Base-by-base conservation (phyloP, 2,888 invertebrate genomes). In the Sycophila texana region DNA sequence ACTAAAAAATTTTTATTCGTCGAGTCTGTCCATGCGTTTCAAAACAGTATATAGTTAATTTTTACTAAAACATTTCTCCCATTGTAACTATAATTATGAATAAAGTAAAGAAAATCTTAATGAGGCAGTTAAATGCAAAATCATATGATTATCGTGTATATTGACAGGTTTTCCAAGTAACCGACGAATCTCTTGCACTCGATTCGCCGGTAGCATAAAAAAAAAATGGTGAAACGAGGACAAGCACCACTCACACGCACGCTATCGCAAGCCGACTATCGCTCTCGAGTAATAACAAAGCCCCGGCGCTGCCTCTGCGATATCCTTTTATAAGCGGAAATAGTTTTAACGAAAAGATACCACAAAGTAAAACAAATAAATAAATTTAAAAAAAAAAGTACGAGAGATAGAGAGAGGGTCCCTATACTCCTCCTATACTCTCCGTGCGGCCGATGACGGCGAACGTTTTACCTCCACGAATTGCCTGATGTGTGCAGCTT, bases 121-220 rank as follows among this genome's bases (percentile, higher is more conserved):
- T 10, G 71, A 76, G 58, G 60, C 75, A 58, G 57, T 30, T 39
- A 78, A 79, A 79, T 77, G 65, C 68, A 65, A 82, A 86, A 87
- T 84, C 84, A 87, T 84, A 83, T 86, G 83, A 87, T 88, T 86
- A 84, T 87, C 88, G 85, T 89, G 83, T 87, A 39, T 39, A 87
- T 90, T 88, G 86, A 89, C 89, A 90, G 89, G 89, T 89, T 90
- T 89, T 87, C 89, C 88, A 90, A 90, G 86, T 89, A 89, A 89
- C 85, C 85, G 86, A 86, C 84, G 88, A 85, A 88, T 87, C 87
- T 87, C 89, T 88, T 86, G 86, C 76, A 68, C 79, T 79, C 72
- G 75, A 73, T 75, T 70, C 74, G 74, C 74, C 61, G 73, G 74
- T 74, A 39, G 39, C 10, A 39, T 39, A 39, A 2, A 39, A 81